Evolutionary conservation across 2,888 invertebrate genomes (phyloP).

Genomic region (Hoplodrina ambigua): DNA sequence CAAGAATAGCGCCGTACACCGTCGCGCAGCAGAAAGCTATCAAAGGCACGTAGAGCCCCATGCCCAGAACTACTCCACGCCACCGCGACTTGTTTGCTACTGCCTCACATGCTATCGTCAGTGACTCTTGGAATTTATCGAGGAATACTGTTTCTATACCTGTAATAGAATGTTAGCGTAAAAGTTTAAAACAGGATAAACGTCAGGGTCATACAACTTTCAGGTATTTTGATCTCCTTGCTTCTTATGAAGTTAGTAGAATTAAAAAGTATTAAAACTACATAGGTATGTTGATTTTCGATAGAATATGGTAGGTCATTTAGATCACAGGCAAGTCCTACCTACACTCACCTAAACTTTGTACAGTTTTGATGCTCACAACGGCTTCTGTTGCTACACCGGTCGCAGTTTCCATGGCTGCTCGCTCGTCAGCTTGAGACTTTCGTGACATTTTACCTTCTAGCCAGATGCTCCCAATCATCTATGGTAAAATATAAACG

Average conservation of each 20-base stretch:
- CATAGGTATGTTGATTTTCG: not conserved
- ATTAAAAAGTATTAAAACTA: not conserved
- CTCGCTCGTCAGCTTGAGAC: conserved; percentile 90
- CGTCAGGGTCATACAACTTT: not conserved
- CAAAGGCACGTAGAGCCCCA: conserved; percentile 93
- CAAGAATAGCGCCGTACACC: conserved; percentile 92
- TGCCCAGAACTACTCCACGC: conserved; percentile 93
- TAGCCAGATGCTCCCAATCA: conserved; percentile 91
- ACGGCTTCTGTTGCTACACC: conserved; percentile 92
- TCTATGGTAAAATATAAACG: conserved; percentile 67
- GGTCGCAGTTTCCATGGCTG: conserved; percentile 91
- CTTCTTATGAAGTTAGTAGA: not conserved
- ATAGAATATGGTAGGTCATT: not conserved
- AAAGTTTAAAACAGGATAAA: not conserved
- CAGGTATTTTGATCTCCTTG: not conserved
- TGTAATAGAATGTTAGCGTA: conserved; percentile 53
- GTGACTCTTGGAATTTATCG: conserved; percentile 87
- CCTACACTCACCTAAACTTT: conserved; percentile 88
- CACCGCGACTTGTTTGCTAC: conserved; percentile 91
- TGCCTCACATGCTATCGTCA: conserved; percentile 87
- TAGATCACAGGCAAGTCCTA: not conserved
- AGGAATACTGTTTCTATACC: conserved; percentile 90
- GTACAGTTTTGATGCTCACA: conserved; percentile 92
- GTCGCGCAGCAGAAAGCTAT: conserved; percentile 92
- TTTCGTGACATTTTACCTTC: conserved; percentile 91